Evolutionary conservation across 2,888 invertebrate species (phyloP), one percentile per base, ranked within the genome.

Genomic region (Psococerastis gibbosa): DNA sequence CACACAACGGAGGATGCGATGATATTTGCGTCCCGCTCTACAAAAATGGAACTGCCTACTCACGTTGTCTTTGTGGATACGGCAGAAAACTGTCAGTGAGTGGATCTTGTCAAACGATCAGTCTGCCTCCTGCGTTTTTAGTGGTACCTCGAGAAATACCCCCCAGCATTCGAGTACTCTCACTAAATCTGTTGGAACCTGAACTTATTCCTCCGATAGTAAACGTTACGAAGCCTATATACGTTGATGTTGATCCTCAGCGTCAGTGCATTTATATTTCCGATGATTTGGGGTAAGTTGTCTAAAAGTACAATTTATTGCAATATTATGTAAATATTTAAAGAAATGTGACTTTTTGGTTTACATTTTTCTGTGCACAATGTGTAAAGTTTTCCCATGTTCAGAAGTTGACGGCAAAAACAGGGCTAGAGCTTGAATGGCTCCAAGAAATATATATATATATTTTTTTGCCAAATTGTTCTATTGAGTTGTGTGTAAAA

Each of bases 1-100:
- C 60, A 32, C 60, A 67, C 54, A 73, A 74, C 56, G 78, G 78
- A 50, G 71, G 72, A 49, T 85, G 85, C 66, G 71, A 71, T 52
- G 83, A 85, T 60, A 65, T 85, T 49, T 85, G 85, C 63, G 65
- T 83, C 47, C 70, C 81, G 35, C 47, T 57, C n/a, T 77, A 56
- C 17, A 60, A 60, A 27, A 58, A 58, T 49, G 45, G 43, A 18
- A 63, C 65, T 46, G 68, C 71, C 1, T 57, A 68, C 49, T 72
- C 73, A 49, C 70, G 69, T 53, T 87, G 85, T 61, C 55, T 75
- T 42, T 85, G 85, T 57, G 68, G 71, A 32, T 73, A 78, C 52
- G 85, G 85, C 2, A 82, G 27, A 27, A 11, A 9, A 27, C 27
- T 27, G 8, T 6, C 27, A 11, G n/a, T n/a, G n/a, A 11, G 27